Percentiles rank a stretch among this genome's conserved stretches.
phyloP scores from a whole-genome alignment of 2,888 invertebrate species.

The Itoplectis maculator region DNA sequence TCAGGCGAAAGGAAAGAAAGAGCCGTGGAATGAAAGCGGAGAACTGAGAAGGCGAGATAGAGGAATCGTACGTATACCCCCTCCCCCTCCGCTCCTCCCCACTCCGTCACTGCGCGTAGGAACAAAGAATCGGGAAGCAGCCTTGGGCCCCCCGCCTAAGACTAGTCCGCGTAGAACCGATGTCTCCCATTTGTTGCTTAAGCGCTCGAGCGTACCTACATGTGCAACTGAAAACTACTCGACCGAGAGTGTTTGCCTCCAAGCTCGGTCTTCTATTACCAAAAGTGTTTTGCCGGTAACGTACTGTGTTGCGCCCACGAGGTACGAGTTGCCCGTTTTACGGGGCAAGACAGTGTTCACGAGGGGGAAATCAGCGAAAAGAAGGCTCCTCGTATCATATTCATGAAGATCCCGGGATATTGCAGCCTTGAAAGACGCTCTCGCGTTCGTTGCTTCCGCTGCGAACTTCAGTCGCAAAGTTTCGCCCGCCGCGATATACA shows the following conservation, averaged over 20 bases:
- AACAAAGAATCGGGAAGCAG: constrained; percentile 36
- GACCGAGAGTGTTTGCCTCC: constrained; percentile 37
- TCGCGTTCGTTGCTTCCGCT: background rate
- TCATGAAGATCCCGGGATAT: background rate
- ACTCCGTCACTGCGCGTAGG: constrained; percentile 13
- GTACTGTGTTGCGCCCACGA: too few relatives aligned
- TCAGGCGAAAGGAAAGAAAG: background rate
- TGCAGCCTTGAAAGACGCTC: background rate
- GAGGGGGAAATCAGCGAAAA: background rate
- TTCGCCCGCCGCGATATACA: too few relatives aligned
- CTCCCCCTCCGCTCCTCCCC: too few relatives aligned
- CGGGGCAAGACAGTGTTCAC: background rate
- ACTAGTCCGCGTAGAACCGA: constrained; percentile 42
- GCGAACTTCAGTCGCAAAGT: background rate
- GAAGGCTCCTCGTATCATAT: background rate
- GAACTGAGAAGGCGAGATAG: constrained; percentile 23
- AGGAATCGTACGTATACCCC: constrained; percentile 37
- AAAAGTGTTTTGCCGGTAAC: background rate
- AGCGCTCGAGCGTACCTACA: constrained; percentile 49
- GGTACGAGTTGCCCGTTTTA: background rate
- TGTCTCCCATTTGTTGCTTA: constrained; percentile 61
- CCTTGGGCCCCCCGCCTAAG: constrained; percentile 15
- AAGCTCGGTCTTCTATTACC: background rate
- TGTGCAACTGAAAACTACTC: constrained; percentile 43
- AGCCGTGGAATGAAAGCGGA: constrained; percentile 22